Conservation (phyloP, 1,140 invertebrate species). For the Ptiloglossa arizonensis region DNA sequence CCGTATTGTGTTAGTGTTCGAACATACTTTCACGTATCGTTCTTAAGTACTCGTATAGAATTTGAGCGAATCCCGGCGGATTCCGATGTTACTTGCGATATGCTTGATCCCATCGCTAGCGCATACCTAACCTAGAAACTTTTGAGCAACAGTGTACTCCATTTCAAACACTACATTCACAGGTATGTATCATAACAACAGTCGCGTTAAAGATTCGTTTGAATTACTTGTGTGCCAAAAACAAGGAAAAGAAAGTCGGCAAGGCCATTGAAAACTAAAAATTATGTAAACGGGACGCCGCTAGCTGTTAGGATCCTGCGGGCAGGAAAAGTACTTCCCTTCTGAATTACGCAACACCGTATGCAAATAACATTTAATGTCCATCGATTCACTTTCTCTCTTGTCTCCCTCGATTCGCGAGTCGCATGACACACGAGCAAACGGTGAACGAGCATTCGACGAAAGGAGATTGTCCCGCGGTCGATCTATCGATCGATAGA, state of each 20-base stretch:
- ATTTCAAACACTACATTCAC: no score
- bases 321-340: not conserved
- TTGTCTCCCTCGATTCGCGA: conserved; percentile 2
- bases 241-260: no score
- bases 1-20: no score
- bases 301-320: not conserved
- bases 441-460: conserved; percentile 30
- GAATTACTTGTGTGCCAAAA: no score
- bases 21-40: no score
- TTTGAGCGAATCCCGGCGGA: no score
- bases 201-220: not conserved
- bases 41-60: no score
- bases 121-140: no score
- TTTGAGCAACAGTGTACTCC: no score
- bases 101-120: no score
- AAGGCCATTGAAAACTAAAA: not conserved
- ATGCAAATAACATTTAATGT: conserved; percentile 29
- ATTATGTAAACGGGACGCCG: not conserved
- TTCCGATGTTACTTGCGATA: no score
- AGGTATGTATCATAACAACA: no score
- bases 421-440: conserved; percentile 18
- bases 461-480: conserved; percentile 41
- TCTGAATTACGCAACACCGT: not conserved
- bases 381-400: conserved; percentile 35
- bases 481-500: conserved; percentile 43